Evolutionary conservation across 2,797 vertebrate species (phyloP).

Genomic region (Micrastur ruficollis): DNA sequence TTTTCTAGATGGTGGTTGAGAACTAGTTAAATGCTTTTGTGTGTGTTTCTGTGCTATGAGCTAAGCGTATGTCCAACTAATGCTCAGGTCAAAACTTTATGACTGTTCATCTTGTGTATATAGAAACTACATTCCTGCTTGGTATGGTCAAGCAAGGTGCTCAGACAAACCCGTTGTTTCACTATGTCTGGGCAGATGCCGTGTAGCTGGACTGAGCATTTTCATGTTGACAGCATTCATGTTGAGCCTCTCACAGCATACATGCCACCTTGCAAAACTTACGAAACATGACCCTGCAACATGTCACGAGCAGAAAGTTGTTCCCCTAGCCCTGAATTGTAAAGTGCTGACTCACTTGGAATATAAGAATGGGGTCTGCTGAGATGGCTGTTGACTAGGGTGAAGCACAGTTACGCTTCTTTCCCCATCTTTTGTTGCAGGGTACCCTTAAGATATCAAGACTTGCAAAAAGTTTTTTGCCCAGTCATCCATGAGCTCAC

Average conservation of each 20-base stretch:
- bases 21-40: not conserved
- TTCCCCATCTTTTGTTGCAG: not conserved
- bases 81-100: not conserved
- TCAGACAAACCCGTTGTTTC: not conserved
- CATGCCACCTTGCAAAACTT: not conserved
- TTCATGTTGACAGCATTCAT: not conserved
- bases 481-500: not conserved
- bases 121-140: not conserved
- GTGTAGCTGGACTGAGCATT: not conserved
- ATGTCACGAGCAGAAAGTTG: not conserved
- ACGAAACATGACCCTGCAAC: not conserved
- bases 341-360: not conserved
- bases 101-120: not conserved
- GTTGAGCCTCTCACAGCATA: not conserved
- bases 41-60: not conserved
- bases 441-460: not conserved
- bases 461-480: not conserved
- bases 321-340: not conserved
- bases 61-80: not conserved
- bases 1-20: not conserved
- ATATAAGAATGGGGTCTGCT: not conserved
- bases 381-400: not conserved
- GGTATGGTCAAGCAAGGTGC: not conserved
- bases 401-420: not conserved
- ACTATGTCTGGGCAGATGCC: not conserved